Conservation (phyloP, 2,888 invertebrate species). For the Troides helena region DNA sequence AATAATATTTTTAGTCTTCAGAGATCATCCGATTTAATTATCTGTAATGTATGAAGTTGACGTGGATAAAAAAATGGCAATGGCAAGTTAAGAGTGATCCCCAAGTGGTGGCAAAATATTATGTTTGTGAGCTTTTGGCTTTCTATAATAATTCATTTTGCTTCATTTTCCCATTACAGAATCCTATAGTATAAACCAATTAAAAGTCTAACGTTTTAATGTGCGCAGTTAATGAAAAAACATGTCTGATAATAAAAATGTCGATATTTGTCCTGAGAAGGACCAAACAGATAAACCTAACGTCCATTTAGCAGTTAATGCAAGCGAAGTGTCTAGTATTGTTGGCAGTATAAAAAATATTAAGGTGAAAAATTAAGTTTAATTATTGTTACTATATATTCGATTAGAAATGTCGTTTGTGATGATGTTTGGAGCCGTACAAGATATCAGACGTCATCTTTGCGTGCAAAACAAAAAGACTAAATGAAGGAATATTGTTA, state of each 20-base stretch:
- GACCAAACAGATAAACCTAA: constrained; percentile 55
- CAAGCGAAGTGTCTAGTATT: constrained; percentile 59
- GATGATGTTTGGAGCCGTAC: background rate
- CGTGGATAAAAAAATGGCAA: constrained; percentile 43
- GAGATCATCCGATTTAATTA: background rate
- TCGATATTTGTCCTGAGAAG: constrained; percentile 58
- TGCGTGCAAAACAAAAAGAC: too few species aligned
- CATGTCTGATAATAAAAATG: constrained; percentile 73
- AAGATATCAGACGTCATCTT: background rate
- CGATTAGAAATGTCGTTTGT: background rate
- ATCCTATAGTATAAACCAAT: constrained; percentile 25
- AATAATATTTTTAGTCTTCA: too few species aligned
- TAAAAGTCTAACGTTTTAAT: constrained; percentile 47
- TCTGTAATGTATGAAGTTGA: constrained; percentile 31
- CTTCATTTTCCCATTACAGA: constrained; percentile 28
- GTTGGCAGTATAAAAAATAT: constrained; percentile 62
- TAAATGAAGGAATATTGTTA: too few species aligned
- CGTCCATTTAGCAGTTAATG: constrained; percentile 59
- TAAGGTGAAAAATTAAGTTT: constrained; percentile 49
- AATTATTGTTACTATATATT: background rate
- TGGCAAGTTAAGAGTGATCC: constrained; percentile 47
- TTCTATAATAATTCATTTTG: constrained; percentile 24
- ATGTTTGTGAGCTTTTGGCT: constrained; percentile 41
- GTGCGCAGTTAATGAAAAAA: constrained; percentile 58
- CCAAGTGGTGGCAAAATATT: constrained; percentile 63